phyloP scores from a whole-genome alignment of 1,140 invertebrate genomes.

The Tetragonula clypearis region DNA sequence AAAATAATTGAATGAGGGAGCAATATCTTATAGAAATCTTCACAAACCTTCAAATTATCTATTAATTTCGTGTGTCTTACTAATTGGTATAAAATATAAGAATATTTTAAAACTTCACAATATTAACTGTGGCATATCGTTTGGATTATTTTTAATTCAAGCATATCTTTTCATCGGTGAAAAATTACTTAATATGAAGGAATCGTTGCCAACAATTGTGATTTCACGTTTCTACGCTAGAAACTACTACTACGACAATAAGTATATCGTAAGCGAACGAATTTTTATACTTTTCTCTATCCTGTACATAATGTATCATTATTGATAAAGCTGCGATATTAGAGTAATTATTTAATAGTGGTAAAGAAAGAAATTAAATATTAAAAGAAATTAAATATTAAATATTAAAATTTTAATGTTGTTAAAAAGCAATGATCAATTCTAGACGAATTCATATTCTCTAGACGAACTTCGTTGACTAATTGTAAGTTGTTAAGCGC shows the following conservation, averaged over 20 bases:
- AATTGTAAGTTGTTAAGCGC: not conserved
- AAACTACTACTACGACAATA: too few species aligned
- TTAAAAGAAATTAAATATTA: too few species aligned
- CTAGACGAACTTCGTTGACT: not conserved
- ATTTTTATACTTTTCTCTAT: not conserved
- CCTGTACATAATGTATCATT: not conserved
- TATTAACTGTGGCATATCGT: not conserved
- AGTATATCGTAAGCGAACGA: too few species aligned
- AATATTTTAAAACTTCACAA: not conserved
- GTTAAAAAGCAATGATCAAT: too few species aligned
- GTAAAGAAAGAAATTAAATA: too few species aligned
- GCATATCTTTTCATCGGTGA: not conserved
- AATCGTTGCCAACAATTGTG: not conserved
- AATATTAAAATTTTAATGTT: too few species aligned
- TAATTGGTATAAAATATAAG: not conserved
- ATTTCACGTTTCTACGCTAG: too few species aligned
- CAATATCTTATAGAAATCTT: not conserved
- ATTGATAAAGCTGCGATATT: not conserved
- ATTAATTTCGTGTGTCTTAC: not conserved
- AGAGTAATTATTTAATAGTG: not conserved
- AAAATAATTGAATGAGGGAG: not conserved
- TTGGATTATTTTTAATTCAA: not conserved
- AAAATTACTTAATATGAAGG: not conserved
- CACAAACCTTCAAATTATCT: not conserved
- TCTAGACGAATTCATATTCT: too few species aligned